Conservation (phyloP, 2,113 vertebrate genomes). For the Lepisosteus osseus region DNA sequence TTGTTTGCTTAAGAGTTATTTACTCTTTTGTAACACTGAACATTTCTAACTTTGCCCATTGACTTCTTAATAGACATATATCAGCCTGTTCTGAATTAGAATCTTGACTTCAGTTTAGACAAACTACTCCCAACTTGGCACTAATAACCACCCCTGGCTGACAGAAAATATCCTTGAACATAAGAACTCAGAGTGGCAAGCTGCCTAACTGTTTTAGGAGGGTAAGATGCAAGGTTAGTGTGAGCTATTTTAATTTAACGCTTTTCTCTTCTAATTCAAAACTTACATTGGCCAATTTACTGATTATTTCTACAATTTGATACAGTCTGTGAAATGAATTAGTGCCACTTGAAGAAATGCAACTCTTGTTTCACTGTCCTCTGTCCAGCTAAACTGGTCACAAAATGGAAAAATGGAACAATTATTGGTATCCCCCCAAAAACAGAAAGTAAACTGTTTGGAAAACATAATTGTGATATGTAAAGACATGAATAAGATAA, state of each 20-base stretch:
- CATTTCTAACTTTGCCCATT: neutral
- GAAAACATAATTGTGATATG: neutral
- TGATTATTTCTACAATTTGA: slow-evolving; percentile 14
- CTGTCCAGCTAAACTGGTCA: neutral
- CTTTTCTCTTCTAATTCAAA: slow-evolving; percentile 1
- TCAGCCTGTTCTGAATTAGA: neutral
- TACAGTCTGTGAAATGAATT: slow-evolving; percentile 1
- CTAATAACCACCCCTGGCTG: slow-evolving; percentile 1
- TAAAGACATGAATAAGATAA: too few relatives aligned
- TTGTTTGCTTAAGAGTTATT: too few relatives aligned
- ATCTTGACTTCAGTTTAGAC: slow-evolving; percentile 5
- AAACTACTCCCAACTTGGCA: slow-evolving; percentile 3
- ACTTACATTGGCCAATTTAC: slow-evolving; percentile 5
- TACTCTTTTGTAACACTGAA: neutral
- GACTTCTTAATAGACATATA: neutral
- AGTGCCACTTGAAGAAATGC: neutral
- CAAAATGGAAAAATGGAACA: neutral
- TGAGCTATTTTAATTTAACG: slow-evolving; percentile 14
- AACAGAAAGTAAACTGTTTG: neutral
- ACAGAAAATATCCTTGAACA: neutral
- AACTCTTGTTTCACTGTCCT: neutral
- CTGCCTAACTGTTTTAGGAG: too few relatives aligned
- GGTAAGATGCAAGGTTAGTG: neutral
- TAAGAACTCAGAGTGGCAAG: too few relatives aligned
- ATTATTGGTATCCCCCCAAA: neutral